Evolutionary conservation across 1,140 invertebrate species (phyloP).

Genomic region (Formica selysi): DNA sequence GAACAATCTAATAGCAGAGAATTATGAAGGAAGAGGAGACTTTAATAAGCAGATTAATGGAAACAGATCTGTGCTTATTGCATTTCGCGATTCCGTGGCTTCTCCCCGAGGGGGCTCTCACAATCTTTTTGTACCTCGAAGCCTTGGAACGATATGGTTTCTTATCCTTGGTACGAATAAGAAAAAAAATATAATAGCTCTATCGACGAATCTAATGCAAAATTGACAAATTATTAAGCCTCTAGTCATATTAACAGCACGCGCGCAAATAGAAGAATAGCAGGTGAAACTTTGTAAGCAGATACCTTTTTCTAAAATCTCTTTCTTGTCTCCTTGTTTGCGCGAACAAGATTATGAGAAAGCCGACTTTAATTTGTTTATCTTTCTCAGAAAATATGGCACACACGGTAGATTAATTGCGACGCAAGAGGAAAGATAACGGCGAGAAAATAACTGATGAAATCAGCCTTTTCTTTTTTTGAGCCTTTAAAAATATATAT

Average conservation of each 20-base stretch:
- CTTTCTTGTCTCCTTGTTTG: constrained; percentile 18
- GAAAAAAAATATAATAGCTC: constrained; percentile 56
- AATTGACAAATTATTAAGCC: constrained; percentile 77
- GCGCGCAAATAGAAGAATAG: constrained; percentile 56
- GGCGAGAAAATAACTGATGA: constrained; percentile 63
- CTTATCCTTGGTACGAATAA: constrained; percentile 78
- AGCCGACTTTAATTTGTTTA: constrained; percentile 42
- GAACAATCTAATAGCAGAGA: constrained; percentile 30
- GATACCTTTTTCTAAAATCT: constrained; percentile 10
- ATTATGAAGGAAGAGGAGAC: constrained; percentile 64
- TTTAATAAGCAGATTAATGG: constrained; percentile 40
- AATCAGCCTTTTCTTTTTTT: constrained; percentile 65
- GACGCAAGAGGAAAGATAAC: constrained; percentile 52
- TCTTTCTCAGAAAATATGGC: constrained; percentile 19
- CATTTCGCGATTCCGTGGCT: constrained; percentile 75
- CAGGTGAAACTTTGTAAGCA: constrained; percentile 53
- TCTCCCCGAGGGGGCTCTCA: constrained; percentile 27
- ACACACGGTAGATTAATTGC: constrained; percentile 61
- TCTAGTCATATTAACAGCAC: constrained; percentile 81
- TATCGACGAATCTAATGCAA: constrained; percentile 67
- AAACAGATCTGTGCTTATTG: constrained; percentile 77
- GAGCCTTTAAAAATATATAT: constrained; percentile 75
- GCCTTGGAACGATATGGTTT: constrained; percentile 73
- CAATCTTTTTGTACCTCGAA: constrained; percentile 73
- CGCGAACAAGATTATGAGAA: constrained; percentile 43